Evolutionary conservation across 2,888 invertebrate species (phyloP), one percentile per base, ranked within the genome.

Genomic region (Philopedon plagiatum): DNA sequence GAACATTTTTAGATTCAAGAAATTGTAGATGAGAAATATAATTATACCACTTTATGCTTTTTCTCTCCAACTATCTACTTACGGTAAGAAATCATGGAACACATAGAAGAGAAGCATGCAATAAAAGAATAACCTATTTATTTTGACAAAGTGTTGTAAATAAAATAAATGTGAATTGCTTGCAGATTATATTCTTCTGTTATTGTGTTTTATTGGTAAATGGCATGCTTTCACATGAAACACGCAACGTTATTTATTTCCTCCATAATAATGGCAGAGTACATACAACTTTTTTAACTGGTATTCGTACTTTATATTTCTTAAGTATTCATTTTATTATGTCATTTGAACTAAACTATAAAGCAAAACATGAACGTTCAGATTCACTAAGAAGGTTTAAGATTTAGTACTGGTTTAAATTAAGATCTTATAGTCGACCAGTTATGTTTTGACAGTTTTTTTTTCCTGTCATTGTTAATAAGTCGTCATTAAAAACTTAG

Each of bases 161-260:
- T 15, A 39, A 39, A 39, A 39, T 39, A 39, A 39, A 39, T 39
- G 39, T 39, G 39, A 5, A 39, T 39, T 39, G 39, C 15, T 15
- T 13, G n/a, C 15, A 39, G 39, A 39, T 39, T 39, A 39, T 5
- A 39, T 39, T 39, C 39, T 15, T 39, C 39, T 39, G 5, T 39
- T 39, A 39, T 39, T 39, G 39, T 39, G 39, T n/a, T 39, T 39
- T 39, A 39, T 39, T 39, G 39, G 39, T 39, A 39, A 39, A 39
- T 39, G 15, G 39, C 39, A 39, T 39, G 39, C 7, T 39, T 15
- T 15, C 15, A 15, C 3, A n/a, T 39, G 39, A 7, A 39, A 7
- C 39, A 39, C 39, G 39, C 39, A 39, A 39, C 15, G 15, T 39
- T 39, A 39, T 39, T 39, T 39, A 39, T 39, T 39, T 13, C 7